Evolutionary conservation across 1,140 invertebrate genomes (phyloP), one percentile per base, ranked within the genome.

Genomic region (Apis laboriosa): DNA sequence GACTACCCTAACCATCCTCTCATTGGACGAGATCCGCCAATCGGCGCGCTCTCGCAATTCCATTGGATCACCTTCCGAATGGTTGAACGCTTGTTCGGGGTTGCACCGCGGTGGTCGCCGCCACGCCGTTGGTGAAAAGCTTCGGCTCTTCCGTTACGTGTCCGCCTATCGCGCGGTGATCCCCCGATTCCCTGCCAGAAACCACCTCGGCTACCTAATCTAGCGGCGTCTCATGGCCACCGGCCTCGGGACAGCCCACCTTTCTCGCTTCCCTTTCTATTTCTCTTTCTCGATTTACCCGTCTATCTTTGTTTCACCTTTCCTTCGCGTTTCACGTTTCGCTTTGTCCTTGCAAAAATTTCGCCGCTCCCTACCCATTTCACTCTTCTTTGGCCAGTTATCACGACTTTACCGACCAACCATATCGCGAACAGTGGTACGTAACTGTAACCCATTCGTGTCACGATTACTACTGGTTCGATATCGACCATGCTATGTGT

Each of bases 21-120:
- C 89, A 93, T 94, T 94, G 92, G 93, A 43, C 67, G 77, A 68
- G 21, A 15, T 49, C 60, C 58, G 80, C 91, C 91, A 92, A 91
- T 91, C 60, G 70, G 53, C 19, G 34, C 9, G 21, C 8, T 17
- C 71, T 8, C 3, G 15, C 34, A 9, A 21, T 11, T 3, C 60
- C 60, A 89, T 88, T 89, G 84, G 88, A 5, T 24, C 53, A 12
- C 58, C 0, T 24, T 2, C 11, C 28, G 11, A n/a, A 67, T 28
- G 21, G 4, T 73, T 74, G 19, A 19, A 28, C 55, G 34, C 34
- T n/a, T 15, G 55, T 1, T 21, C 55, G 82, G 55, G 56, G 67
- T 24, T 60, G 73, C 58, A 7, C 64, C 63, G 4, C 21, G 34
- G 24, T 9, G 43, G 1, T 28, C 17, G 64, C 12, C 64, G 53